Conservation (phyloP, 2,888 invertebrate genomes). For the Neocrepidodera transversa region DNA sequence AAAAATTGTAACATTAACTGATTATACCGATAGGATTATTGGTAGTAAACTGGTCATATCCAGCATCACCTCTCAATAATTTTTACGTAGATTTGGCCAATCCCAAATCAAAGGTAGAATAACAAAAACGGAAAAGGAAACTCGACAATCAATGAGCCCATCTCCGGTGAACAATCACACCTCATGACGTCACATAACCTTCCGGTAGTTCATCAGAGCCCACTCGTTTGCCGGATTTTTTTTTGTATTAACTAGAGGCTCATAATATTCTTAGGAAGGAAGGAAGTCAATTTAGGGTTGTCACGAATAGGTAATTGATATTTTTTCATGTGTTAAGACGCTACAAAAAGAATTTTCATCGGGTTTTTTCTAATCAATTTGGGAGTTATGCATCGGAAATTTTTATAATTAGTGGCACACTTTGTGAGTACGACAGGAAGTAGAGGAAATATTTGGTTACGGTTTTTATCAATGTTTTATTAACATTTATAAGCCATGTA, state of each 20-base stretch:
- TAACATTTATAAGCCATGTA: too few relatives aligned
- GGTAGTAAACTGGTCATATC: not conserved
- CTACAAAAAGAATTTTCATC: conserved; percentile 29
- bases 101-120: conserved; percentile 30
- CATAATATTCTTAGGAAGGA: conserved; percentile 27
- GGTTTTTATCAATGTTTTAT: conserved; percentile 26
- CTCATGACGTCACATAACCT: conserved; percentile 53
- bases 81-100: conserved; percentile 18
- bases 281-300: conserved; percentile 36
- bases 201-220: conserved; percentile 49
- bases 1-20: too few relatives aligned
- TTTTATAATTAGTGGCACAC: conserved; percentile 40
- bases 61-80: conserved; percentile 12
- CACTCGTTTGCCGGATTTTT: conserved; percentile 33
- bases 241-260: conserved; percentile 8
- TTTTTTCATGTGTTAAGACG: conserved; percentile 37
- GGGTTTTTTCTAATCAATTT: conserved; percentile 39
- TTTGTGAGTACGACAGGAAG: conserved; percentile 42
- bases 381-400: conserved; percentile 27
- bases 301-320: conserved; percentile 34
- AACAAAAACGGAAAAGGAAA: conserved; percentile 56
- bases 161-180: conserved; percentile 58
- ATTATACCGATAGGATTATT: too few relatives aligned
- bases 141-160: conserved; percentile 56
- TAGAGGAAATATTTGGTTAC: conserved; percentile 21